Conservation (phyloP, 2,797 vertebrate genomes). For the Rhinoraja longicauda region DNA sequence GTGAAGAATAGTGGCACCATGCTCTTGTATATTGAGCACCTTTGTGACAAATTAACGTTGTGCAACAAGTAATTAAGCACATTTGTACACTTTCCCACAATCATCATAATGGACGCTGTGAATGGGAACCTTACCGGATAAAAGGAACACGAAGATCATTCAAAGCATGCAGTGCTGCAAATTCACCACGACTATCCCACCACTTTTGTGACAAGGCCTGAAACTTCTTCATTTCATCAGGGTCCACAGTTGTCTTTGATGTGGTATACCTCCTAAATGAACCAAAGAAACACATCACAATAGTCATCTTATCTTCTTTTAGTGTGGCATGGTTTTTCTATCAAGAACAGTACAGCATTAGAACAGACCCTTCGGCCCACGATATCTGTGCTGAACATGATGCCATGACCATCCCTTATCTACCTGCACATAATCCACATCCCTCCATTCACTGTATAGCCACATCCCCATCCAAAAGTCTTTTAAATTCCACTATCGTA, state of each 20-base stretch:
- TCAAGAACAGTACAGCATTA: too few species aligned
- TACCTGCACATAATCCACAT: too few species aligned
- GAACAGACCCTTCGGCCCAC: too few species aligned
- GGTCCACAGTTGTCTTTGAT: conserved; percentile 67
- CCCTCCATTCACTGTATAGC: too few species aligned
- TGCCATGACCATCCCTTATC: too few species aligned
- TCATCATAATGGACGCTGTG: not conserved
- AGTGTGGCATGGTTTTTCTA: not conserved
- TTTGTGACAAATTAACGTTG: not conserved
- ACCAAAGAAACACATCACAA: not conserved
- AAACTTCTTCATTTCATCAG: conserved; percentile 75
- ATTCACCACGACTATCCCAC: conserved; percentile 88
- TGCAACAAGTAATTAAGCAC: not conserved
- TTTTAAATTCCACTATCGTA: too few species aligned
- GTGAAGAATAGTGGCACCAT: not conserved
- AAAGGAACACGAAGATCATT: conserved; percentile 92
- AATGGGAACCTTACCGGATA: conserved; percentile 66
- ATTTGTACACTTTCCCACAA: not conserved
- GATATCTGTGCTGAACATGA: too few species aligned
- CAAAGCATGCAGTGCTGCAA: conserved; percentile 82
- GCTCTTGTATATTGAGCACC: too few species aligned
- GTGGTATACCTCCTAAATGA: conserved; percentile 42
- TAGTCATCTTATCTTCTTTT: not conserved
- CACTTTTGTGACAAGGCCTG: conserved; percentile 75
- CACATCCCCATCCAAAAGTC: too few species aligned